Percentiles rank a stretch among this genome's conserved stretches.
Evolutionary conservation across 1,140 invertebrate species (phyloP).

Genomic region (Nasonia giraulti): DNA sequence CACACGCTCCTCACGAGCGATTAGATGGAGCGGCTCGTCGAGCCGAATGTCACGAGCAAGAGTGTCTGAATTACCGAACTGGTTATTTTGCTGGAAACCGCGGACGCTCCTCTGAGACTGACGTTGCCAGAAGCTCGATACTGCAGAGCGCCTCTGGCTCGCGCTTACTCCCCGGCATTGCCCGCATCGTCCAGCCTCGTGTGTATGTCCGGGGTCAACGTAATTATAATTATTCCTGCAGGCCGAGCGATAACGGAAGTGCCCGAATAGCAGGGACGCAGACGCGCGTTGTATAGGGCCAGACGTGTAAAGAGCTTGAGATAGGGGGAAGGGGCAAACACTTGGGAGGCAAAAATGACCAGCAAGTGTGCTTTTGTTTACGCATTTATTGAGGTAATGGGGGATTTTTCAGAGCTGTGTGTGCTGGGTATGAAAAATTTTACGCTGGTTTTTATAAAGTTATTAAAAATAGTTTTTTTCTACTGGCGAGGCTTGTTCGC

Average conservation of each 20-base stretch:
- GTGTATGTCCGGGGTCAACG: neutral
- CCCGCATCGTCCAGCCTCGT: neutral
- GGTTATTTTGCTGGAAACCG: constrained; percentile 28
- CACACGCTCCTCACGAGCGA: neutral
- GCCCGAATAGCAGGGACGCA: neutral
- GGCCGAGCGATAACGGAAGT: constrained; percentile 12
- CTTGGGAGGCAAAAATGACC: no score
- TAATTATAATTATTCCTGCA: constrained; percentile 38
- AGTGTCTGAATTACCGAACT: constrained; percentile 35
- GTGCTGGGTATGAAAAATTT: no score
- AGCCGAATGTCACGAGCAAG: constrained; percentile 28
- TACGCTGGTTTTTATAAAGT: neutral
- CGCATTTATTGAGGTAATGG: no score
- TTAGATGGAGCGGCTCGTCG: neutral
- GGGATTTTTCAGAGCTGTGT: no score
- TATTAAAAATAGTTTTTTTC: neutral
- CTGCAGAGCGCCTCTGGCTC: neutral
- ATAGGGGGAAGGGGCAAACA: no score
- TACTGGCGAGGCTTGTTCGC: no score
- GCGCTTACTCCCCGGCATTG: neutral
- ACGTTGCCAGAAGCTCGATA: constrained; percentile 17
- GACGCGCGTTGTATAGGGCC: no score
- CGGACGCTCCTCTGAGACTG: constrained; percentile 40
- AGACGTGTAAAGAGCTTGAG: neutral
- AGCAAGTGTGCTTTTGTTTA: no score